Conservation (phyloP, 1,140 invertebrate species). For the Drosophila ananassae region DNA sequence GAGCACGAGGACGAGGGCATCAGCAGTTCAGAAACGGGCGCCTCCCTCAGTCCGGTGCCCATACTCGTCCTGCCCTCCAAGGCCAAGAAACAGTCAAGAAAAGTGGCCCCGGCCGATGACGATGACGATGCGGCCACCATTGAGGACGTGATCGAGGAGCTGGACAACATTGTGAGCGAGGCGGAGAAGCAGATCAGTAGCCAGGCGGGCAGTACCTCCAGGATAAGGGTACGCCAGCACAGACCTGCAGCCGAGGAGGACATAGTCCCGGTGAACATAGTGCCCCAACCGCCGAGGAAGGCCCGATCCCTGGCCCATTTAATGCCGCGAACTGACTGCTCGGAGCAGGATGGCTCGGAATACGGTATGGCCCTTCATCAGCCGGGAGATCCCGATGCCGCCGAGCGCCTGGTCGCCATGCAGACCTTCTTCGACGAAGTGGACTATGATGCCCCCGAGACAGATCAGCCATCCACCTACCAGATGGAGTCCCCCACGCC, state of each 20-base stretch:
- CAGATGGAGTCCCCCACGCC: conserved; percentile 58
- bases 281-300: conserved; percentile 87
- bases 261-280: conserved; percentile 87
- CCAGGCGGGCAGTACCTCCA: conserved; percentile 69
- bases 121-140: conserved; percentile 93
- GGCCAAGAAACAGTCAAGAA: conserved; percentile 59
- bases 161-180: conserved; percentile 93
- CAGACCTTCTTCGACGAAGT: conserved; percentile 84
- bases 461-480: conserved; percentile 83
- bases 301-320: conserved; percentile 86
- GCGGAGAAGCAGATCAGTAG: conserved; percentile 88
- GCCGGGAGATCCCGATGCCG: conserved; percentile 50
- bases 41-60: conserved; percentile 88
- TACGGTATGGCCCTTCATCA: conserved; percentile 75
- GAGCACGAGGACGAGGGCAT: conserved; percentile 94
- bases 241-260: conserved; percentile 84
- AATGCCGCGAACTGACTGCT: conserved; percentile 76
- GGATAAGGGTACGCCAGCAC: conserved; percentile 26
- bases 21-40: conserved; percentile 89
- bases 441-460: conserved; percentile 85
- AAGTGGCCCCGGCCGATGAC: conserved; percentile 31
- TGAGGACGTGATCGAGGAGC: conserved; percentile 93
- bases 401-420: conserved; percentile 65
- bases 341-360: conserved; percentile 79
- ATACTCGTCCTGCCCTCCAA: conserved; percentile 76